Base-by-base conservation (phyloP, 2,797 vertebrate genomes). In the Enteromius fasciolatus region DNA sequence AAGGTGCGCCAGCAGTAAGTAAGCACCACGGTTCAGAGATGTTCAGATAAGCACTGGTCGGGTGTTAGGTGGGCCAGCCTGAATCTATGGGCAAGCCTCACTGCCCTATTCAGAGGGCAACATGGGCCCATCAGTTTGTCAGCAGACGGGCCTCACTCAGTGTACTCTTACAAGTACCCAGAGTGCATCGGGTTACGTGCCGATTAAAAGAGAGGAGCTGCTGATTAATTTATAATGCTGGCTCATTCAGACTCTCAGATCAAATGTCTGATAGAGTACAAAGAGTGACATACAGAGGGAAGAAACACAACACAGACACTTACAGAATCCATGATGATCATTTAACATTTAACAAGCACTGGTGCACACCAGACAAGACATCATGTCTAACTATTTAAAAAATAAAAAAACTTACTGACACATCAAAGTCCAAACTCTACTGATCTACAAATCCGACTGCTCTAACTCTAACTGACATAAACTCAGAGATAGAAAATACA, bases 211-310 rank as follows among this genome's bases (percentile, higher is more conserved):
- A 91, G 90, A 93, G 94, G 91, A 88, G 87, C 90, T 94, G 94
- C 98, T 98, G 92, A 98, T 98, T 99, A 98, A 99, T 98, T 99
- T 94, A 98, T 98, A 97, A 96, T 84, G 92, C 94, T 88, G 87
- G 93, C 94, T 94, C 95, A 95, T 93, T 97, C 95, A 97, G 95
- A 93, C 94, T 90, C 86, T 83, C 80, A 92, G 96, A 94, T 96
- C 94, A 86, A 84, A 93, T 97, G 97, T 97, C 97, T 88, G 93
- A 93, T 93, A 93, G 91, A 91, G 95, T 94, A 93, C 94, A 95
- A 91, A 87, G 90, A 87, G 86, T 93, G 89, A 88, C 54, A 33
- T 20, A 76, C n/a, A 75, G 86, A 88, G 84, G 84, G 23, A 79
- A 90, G 91, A 72, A 54, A 72, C 70, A 36, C 54, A 61, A 57